These are phyloP conservation scores for Entosphenus tridentatus DNA, from an alignment of 2,113 vertebrate genomes.

Conservation along the genomic window DNA sequence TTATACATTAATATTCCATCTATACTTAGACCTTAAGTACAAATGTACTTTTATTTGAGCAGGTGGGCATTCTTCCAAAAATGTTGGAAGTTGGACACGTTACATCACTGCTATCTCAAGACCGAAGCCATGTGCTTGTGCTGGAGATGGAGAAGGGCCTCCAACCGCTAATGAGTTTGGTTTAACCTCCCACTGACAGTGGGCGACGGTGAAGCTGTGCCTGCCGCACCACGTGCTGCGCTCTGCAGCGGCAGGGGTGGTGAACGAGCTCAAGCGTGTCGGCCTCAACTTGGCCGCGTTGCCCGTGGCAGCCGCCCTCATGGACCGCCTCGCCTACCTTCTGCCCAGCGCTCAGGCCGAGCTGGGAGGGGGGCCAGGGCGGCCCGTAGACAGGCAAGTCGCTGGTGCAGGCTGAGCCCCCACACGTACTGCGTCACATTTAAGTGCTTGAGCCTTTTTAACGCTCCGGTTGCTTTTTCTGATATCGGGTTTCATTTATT, in stretches of 20 bases:
- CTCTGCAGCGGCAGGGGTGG: constrained; percentile 68
- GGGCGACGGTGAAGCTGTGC: constrained; percentile 92
- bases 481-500: not conserved
- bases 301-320: constrained; percentile 92
- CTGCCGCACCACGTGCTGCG: constrained; percentile 91
- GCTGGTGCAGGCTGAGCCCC: constrained; percentile 11
- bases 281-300: constrained; percentile 97
- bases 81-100: too few relatives aligned
- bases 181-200: constrained; percentile 23
- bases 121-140: too few relatives aligned
- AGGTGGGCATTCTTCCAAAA: too few relatives aligned
- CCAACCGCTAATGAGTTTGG: too few relatives aligned
- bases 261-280: constrained; percentile 96
- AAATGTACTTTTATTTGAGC: too few relatives aligned
- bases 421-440: not conserved
- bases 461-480: not conserved
- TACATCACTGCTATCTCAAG: too few relatives aligned
- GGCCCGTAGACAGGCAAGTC: constrained; percentile 73
- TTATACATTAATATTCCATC: not conserved
- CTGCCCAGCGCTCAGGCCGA: constrained; percentile 79
- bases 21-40: not conserved
- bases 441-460: not conserved
- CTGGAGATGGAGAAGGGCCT: too few relatives aligned
- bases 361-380: constrained; percentile 80
- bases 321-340: constrained; percentile 99